Conservation (phyloP, 2,888 invertebrate genomes). For the Drosophila fulvimacula region DNA sequence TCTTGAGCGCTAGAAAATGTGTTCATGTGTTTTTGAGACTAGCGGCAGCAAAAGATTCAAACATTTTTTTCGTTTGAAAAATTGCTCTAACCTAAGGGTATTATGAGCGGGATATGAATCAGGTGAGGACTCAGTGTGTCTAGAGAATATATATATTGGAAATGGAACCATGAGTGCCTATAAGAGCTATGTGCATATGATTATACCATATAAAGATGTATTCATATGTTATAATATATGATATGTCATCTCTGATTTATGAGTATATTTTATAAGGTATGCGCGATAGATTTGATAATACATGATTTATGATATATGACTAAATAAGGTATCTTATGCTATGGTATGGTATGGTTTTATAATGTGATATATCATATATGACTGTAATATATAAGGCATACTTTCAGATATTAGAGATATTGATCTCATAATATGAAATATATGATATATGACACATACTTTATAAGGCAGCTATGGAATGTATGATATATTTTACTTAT, state of each 20-base stretch:
- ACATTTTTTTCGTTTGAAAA: constrained; percentile 44
- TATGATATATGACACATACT: background rate
- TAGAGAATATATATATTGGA: background rate
- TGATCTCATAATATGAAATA: background rate
- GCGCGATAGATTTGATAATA: too few relatives aligned
- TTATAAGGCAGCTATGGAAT: background rate
- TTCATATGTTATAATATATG: too few relatives aligned
- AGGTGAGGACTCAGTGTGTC: background rate
- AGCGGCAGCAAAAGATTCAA: constrained; percentile 41
- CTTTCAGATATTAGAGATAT: background rate
- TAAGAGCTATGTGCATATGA: too few relatives aligned
- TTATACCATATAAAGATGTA: too few relatives aligned
- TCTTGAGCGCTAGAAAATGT: constrained; percentile 59
- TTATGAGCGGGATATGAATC: background rate
- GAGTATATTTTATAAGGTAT: too few relatives aligned
- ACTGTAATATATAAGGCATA: background rate
- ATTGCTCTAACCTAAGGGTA: constrained; percentile 16
- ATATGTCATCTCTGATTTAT: too few relatives aligned
- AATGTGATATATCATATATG: background rate
- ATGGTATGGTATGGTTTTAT: too few relatives aligned
- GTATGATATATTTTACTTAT: background rate
- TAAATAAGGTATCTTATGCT: too few relatives aligned
- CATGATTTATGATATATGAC: too few relatives aligned
- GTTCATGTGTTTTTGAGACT: constrained; percentile 62
- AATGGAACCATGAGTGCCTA: background rate